Conservation (phyloP, 2,888 invertebrate species). For the Andrena dorsata region DNA sequence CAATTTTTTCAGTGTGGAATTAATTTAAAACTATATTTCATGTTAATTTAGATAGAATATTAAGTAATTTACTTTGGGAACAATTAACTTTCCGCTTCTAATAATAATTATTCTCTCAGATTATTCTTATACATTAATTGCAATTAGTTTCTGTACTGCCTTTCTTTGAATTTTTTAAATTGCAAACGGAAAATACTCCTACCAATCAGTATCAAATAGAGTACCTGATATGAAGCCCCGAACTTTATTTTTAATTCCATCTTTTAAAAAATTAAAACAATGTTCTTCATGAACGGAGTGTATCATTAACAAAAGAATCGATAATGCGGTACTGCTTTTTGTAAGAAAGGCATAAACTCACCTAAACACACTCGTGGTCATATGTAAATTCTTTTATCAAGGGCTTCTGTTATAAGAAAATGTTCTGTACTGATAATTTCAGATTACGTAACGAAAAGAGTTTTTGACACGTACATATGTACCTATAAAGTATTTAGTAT, state of each 20-base stretch:
- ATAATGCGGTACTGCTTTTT: not conserved
- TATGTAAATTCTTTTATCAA: slow-evolving; percentile 20
- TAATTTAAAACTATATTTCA: not conserved
- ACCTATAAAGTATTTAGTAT: slow-evolving; percentile 9
- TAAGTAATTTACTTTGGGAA: not conserved
- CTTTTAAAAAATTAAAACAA: not conserved
- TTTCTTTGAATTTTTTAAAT: not conserved
- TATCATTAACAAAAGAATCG: not conserved
- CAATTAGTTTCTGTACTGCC: slow-evolving; percentile 2
- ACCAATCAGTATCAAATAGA: slow-evolving; percentile 19
- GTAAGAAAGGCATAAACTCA: not conserved
- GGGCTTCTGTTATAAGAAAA: slow-evolving; percentile 6
- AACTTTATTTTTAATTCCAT: slow-evolving; percentile 4
- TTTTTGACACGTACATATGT: not conserved
- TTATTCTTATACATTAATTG: not conserved
- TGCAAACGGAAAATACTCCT: slow-evolving; percentile 11
- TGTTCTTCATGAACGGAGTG: too few species aligned
- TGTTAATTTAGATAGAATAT: not conserved
- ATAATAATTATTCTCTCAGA: not conserved
- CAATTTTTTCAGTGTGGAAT: not conserved
- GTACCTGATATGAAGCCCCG: slow-evolving; percentile 41
- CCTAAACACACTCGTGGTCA: slow-evolving; percentile 31
- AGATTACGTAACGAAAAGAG: not conserved
- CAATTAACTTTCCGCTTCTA: not conserved
- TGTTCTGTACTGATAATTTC: slow-evolving; percentile 15